phyloP scores from a whole-genome alignment of 2,113 vertebrate genomes.

The Salvelinus fontinalis region DNA sequence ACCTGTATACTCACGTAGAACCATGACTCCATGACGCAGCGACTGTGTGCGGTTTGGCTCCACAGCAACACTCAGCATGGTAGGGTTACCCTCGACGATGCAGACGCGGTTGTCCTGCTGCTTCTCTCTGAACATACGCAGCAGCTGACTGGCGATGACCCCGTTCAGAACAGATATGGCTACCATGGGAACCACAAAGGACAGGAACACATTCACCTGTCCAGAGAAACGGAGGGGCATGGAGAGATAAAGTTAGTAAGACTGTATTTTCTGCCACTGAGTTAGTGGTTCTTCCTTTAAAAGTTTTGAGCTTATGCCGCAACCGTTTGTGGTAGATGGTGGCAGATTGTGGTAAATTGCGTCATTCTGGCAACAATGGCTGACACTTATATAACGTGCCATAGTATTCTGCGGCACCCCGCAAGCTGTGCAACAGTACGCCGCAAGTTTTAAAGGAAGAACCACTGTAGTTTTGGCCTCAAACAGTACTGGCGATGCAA shows the following conservation, averaged over 20 bases:
- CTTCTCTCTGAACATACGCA: constrained; percentile 87
- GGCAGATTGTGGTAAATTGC: no score
- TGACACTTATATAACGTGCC: no score
- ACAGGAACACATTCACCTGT: constrained; percentile 90
- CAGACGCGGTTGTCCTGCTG: constrained; percentile 86
- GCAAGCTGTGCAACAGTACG: no score
- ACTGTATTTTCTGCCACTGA: neutral
- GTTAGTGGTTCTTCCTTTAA: no score
- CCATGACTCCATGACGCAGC: constrained; percentile 88
- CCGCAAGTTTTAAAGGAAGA: no score
- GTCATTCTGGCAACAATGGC: no score
- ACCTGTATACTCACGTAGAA: constrained; percentile 82
- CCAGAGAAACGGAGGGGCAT: neutral
- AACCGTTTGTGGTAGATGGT: no score
- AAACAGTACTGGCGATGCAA: no score
- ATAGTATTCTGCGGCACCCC: no score
- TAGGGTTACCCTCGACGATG: constrained; percentile 78
- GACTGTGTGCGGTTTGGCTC: constrained; percentile 92
- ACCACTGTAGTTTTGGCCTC: no score
- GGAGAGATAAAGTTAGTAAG: neutral
- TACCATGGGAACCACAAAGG: constrained; percentile 91
- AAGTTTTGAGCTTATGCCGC: no score
- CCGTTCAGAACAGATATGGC: constrained; percentile 90
- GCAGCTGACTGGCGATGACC: constrained; percentile 92
- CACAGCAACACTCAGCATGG: constrained; percentile 82